Conservation (phyloP, 2,797 vertebrate genomes). For the Podarcis lilfordi region DNA sequence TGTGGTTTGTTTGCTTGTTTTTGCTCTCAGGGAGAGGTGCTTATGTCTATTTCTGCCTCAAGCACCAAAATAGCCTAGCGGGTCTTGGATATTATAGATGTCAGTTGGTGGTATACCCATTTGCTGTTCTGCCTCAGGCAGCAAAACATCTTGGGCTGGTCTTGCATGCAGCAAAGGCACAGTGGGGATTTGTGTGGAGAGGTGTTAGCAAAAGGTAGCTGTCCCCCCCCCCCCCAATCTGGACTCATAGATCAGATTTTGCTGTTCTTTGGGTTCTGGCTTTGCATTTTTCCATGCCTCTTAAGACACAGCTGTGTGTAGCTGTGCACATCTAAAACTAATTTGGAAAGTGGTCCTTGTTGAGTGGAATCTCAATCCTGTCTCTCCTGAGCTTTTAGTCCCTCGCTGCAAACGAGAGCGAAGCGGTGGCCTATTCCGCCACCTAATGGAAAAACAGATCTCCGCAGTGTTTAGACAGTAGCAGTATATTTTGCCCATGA, state of each 20-base stretch:
- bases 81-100: too few species aligned
- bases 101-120: too few species aligned
- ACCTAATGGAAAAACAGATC: slow-evolving; percentile 24
- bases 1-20: too few species aligned
- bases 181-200: background rate
- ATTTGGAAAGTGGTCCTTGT: background rate
- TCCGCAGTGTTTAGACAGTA: background rate
- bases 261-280: background rate
- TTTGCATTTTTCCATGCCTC: background rate
- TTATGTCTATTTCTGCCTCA: too few species aligned
- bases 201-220: background rate
- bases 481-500: slow-evolving; percentile 1
- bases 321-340: background rate
- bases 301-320: background rate
- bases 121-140: too few species aligned
- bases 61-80: too few species aligned
- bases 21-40: too few species aligned
- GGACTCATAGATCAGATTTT: background rate
- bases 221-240: too few species aligned
- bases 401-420: background rate
- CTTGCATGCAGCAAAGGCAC: background rate
- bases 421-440: slow-evolving; percentile 35
- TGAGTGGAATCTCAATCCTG: background rate
- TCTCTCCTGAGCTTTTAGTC: background rate
- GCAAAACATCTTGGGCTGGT: background rate